Conservation (phyloP, 2,888 invertebrate genomes). For the Pandemis corylana region DNA sequence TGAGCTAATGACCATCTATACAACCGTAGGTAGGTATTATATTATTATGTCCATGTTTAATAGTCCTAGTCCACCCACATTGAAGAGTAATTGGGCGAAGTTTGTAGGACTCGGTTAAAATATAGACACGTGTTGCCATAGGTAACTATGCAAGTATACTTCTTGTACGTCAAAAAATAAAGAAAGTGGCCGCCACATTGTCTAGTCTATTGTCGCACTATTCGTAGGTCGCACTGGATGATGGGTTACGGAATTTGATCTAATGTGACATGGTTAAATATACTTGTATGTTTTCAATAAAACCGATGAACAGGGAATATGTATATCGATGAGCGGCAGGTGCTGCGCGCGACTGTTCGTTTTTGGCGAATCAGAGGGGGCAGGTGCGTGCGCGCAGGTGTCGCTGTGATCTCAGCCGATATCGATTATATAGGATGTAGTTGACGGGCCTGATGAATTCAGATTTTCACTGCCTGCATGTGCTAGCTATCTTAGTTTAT, state of each 20-base stretch:
- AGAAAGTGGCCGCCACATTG: too few relatives aligned
- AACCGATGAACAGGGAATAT: slow-evolving; percentile 27
- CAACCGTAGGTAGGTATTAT: too few relatives aligned
- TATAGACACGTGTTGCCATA: too few relatives aligned
- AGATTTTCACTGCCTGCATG: neutral
- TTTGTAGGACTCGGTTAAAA: too few relatives aligned
- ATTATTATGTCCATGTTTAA: too few relatives aligned
- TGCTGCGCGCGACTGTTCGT: slow-evolving; percentile 68
- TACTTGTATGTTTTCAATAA: slow-evolving; percentile 7
- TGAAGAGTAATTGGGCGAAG: too few relatives aligned
- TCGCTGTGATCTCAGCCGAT: slow-evolving; percentile 73
- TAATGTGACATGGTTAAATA: neutral
- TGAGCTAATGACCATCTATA: too few relatives aligned
- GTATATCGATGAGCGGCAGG: slow-evolving; percentile 66
- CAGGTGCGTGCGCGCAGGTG: slow-evolving; percentile 78
- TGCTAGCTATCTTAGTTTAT: neutral
- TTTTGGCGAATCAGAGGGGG: slow-evolving; percentile 81
- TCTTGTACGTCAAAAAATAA: too few relatives aligned
- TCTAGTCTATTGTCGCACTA: neutral
- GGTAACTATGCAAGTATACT: too few relatives aligned
- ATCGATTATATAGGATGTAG: slow-evolving; percentile 66
- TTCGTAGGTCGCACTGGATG: neutral
- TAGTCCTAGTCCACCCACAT: too few relatives aligned
- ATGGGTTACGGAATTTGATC: slow-evolving; percentile 3
- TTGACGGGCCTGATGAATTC: slow-evolving; percentile 44